These are phyloP conservation scores for Platichthys stellatus DNA, from an alignment of 2,113 vertebrate species.

Conservation along the genomic window DNA sequence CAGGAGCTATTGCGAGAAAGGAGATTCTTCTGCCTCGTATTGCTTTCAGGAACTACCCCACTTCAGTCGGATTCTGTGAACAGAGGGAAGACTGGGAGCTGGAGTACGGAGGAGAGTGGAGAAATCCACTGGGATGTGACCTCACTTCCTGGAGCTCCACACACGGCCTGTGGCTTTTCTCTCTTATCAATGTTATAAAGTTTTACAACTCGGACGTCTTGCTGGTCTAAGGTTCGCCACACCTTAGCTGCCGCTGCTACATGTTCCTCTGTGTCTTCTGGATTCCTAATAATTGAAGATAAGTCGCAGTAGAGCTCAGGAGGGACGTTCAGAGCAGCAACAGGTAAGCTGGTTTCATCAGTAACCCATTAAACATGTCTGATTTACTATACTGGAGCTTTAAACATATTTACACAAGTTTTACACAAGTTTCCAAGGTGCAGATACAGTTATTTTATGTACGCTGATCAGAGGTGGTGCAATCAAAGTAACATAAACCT, in stretches of 20 bases:
- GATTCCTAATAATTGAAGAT: slow-evolving; percentile 2
- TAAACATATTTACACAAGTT: neutral
- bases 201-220: slow-evolving; percentile 37
- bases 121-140: slow-evolving; percentile 27
- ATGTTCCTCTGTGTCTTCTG: neutral
- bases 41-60: slow-evolving; percentile 43
- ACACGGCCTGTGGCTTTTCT: neutral
- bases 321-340: slow-evolving; percentile 10
- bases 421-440: slow-evolving; percentile 3
- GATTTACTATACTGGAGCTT: neutral
- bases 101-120: neutral
- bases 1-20: slow-evolving; percentile 40
- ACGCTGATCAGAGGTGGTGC: neutral
- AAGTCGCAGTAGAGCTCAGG: neutral
- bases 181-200: slow-evolving; percentile 58
- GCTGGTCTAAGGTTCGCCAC: slow-evolving; percentile 31
- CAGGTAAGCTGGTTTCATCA: slow-evolving; percentile 54
- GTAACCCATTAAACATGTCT: neutral
- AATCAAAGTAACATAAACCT: slow-evolving; percentile 24
- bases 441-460: neutral
- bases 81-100: slow-evolving; percentile 37
- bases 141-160: slow-evolving; percentile 52
- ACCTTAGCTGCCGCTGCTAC: slow-evolving; percentile 8
- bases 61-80: slow-evolving; percentile 47
- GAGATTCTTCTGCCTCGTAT: slow-evolving; percentile 41